phyloP scores from a whole-genome alignment of 64 coral and sea anemone genomes.

The Hydrozoanthus tunicans region DNA sequence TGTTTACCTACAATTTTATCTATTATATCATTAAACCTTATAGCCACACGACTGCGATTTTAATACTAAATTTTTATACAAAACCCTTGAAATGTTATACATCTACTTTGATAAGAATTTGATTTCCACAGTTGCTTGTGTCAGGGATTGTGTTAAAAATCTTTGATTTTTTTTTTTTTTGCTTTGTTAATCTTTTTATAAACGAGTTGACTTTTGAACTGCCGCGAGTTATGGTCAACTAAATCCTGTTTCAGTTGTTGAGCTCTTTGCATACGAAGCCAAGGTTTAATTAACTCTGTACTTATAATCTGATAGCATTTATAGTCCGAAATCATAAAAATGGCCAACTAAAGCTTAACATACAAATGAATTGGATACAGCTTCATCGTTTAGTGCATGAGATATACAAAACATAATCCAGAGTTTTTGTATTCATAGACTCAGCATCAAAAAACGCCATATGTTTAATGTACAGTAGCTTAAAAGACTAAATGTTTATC shows the following conservation, averaged over 20 bases:
- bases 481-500: constrained; percentile 35
- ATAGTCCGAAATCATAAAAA: constrained; percentile 35
- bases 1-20: neutral
- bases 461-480: constrained; percentile 24
- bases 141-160: neutral
- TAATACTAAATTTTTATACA: no score
- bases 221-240: neutral
- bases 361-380: constrained; percentile 21
- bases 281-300: constrained; percentile 38
- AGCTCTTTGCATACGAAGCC: neutral
- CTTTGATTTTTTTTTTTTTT: neutral
- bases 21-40: neutral
- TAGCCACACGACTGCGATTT: neutral
- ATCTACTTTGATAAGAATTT: no score
- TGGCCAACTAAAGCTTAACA: constrained; percentile 50
- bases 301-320: constrained; percentile 20
- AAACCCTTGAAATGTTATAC: no score
- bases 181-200: neutral
- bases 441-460: neutral
- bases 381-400: constrained; percentile 22
- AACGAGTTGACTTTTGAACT: neutral
- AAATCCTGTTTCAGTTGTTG: constrained; percentile 45
- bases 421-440: neutral
- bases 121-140: no score
- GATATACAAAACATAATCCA: neutral